Evolutionary conservation across 2,888 invertebrate species (phyloP), one percentile per base, ranked within the genome.

Genomic region (Incurvaria masculella): DNA sequence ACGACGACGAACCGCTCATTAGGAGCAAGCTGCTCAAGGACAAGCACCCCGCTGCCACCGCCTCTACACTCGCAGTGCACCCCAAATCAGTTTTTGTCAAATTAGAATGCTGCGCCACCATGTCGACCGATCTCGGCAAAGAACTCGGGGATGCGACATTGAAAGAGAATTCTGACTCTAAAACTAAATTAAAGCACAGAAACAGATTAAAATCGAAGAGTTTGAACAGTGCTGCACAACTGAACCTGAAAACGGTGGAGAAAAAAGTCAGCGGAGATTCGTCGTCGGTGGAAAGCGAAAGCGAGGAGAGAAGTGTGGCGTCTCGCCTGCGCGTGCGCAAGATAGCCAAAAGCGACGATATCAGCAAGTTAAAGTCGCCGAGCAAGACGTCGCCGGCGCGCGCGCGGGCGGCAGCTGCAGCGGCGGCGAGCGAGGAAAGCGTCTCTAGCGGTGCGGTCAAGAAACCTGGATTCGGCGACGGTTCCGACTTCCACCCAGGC

Each of bases 401-500:
- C 63, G 64, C 41, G 59, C 62, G 26, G 68, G n/a, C n/a, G 63
- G 48, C n/a, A n/a, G 61, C 62, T 42, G 60, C 63, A n/a, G 14
- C 61, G 64, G 2, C 60, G 61, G n/a, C 65, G 63, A 48, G 53
- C 53, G 5, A 23, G 6, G 23, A n/a, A n/a, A n/a, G n/a, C n/a
- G n/a, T n/a, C n/a, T n/a, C n/a, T 38, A 19, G 66, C 68, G 16
- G 55, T 68, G 20, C 66, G 68, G 66, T 68, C 2, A 67, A 64
- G 23, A 86, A 86, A 63, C 81, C 85, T n/a, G 72, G 80, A 26
- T 86, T 85, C 61, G 88, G 87, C 3, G 85, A 86, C 62, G 86
- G 86, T 26, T 85, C 85, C 40, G 85, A 86, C 60, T 88, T 89
- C 59, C 81, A 84, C 56, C 89, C 89, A 0, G 89, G 89, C 1